Percentiles rank a stretch among this genome's conserved stretches.
phyloP scores from a whole-genome alignment of 2,888 invertebrate species.

The Drosophila nr. perissopoda region DNA sequence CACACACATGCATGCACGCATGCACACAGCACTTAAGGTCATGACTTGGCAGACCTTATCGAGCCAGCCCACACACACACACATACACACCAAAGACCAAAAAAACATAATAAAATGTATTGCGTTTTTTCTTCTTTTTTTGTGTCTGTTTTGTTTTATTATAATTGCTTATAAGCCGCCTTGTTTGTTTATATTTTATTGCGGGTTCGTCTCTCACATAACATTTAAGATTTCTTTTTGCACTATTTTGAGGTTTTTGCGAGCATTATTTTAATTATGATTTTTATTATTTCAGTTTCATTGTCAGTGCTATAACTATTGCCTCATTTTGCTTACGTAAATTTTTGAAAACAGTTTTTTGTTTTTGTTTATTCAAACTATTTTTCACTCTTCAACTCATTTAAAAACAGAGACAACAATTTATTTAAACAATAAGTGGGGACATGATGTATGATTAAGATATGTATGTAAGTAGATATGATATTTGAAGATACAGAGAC shows the following conservation, averaged over 20 bases:
- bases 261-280: conserved; percentile 53
- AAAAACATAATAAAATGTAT: neutral
- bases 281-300: conserved; percentile 54
- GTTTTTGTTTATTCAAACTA: conserved; percentile 2
- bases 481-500: neutral
- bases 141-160: conserved; percentile 28
- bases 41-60: conserved; percentile 68
- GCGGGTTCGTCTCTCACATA: conserved; percentile 41
- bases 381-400: neutral
- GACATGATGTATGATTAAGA: conserved; percentile 12
- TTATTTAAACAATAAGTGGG: conserved; percentile 37
- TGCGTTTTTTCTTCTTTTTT: conserved; percentile 8
- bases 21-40: conserved; percentile 71
- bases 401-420: conserved; percentile 18
- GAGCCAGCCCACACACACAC: conserved; percentile 13
- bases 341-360: conserved; percentile 18
- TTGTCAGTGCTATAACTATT: conserved; percentile 60
- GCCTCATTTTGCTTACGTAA: conserved; percentile 38
- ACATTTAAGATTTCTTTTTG: conserved; percentile 21
- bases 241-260: conserved; percentile 25
- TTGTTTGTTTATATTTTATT: conserved; percentile 48
- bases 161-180: conserved; percentile 43
- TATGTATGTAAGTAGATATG: neutral
- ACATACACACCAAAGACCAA: neutral
- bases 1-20: conserved; percentile 14